Evolutionary conservation across 2,888 invertebrate species (phyloP), one percentile per base, ranked within the genome.

Genomic region (Amblyjoppa fuscipennis): DNA sequence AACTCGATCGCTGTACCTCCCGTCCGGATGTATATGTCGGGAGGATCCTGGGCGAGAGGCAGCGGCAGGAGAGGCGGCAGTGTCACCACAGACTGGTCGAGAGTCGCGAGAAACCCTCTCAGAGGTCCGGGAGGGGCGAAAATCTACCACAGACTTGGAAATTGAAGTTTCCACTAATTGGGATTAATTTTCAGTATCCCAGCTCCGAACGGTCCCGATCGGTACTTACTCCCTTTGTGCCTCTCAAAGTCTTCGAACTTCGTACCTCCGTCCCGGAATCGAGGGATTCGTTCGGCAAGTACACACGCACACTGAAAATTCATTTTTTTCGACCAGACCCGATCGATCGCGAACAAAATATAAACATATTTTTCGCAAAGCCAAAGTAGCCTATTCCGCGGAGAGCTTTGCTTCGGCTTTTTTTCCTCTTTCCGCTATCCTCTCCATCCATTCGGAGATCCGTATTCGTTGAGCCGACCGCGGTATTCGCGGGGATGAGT

Each of bases 381-480:
- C 71, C 80, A 74, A 66, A 80, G 81, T 49, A 25, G 61, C n/a
- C 28, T 64, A 64, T 64, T n/a, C n/a, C n/a, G 61, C 59, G 59
- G 45, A 74, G 61, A 49, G 74, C 69, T 38, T 76, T 83, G 38
- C 61, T 38, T 68, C 77, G 51, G 86, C 86, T 88, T 89, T 89
- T 87, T 85, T 84, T 81, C 66, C n/a, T 69, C 45, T 76, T 16
- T 45, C 45, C 13, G 45, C 45, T 16, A 45, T 45, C 59, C 49
- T 71, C 64, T 77, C 38, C 75, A 73, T 83, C 79, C 83, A 87
- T 83, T 81, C 86, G 87, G 75, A 88, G 87, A 90, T 90, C 89
- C 89, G 90, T 89, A 89, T 87, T 90, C 89, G 88, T 89, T 89
- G 89, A 83, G 84, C 77, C 89, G 78, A 83, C 88, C 68, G 45